phyloP scores from a whole-genome alignment of 1,140 invertebrate species.

The Galendromus occidentalis region DNA sequence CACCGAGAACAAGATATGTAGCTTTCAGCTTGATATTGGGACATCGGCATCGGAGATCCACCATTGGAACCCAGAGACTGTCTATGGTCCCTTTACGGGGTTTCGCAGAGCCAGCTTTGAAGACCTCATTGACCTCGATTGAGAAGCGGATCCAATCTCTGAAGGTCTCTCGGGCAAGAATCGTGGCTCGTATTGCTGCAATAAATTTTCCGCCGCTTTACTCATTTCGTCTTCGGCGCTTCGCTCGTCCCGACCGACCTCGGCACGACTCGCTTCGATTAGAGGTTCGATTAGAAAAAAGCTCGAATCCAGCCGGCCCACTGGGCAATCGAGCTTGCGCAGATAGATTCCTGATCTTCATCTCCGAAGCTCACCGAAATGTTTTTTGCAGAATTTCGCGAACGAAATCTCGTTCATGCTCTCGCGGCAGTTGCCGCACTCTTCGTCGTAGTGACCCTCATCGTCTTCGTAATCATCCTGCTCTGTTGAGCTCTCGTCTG shows the following conservation, averaged over 20 bases:
- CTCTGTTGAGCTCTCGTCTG: not conserved
- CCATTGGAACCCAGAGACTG: slow-evolving; percentile 54
- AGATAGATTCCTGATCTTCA: not conserved
- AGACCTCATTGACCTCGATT: slow-evolving; percentile 61
- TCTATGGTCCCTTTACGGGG: slow-evolving; percentile 42
- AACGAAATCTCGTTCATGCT: not conserved
- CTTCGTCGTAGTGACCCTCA: slow-evolving; percentile 5
- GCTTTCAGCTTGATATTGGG: slow-evolving; percentile 73
- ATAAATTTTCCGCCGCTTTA: too few relatives aligned
- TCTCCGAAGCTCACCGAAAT: slow-evolving; percentile 57
- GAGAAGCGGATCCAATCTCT: slow-evolving; percentile 61
- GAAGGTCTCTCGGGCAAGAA: slow-evolving; percentile 50
- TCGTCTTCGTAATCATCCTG: slow-evolving; percentile 6
- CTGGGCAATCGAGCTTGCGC: not conserved
- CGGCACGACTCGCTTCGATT: not conserved
- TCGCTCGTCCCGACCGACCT: too few relatives aligned
- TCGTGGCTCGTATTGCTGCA: slow-evolving; percentile 65
- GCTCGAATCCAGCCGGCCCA: not conserved
- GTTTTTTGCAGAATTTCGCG: slow-evolving; percentile 83
- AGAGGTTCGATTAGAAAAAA: not conserved
- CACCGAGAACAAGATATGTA: slow-evolving; percentile 67
- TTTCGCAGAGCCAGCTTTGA: slow-evolving; percentile 36
- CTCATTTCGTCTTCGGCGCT: not conserved
- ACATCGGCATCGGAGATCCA: slow-evolving; percentile 77
- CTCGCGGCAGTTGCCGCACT: not conserved